Base-by-base conservation (phyloP, 1,140 invertebrate genomes). In the Calliphora vicina region DNA sequence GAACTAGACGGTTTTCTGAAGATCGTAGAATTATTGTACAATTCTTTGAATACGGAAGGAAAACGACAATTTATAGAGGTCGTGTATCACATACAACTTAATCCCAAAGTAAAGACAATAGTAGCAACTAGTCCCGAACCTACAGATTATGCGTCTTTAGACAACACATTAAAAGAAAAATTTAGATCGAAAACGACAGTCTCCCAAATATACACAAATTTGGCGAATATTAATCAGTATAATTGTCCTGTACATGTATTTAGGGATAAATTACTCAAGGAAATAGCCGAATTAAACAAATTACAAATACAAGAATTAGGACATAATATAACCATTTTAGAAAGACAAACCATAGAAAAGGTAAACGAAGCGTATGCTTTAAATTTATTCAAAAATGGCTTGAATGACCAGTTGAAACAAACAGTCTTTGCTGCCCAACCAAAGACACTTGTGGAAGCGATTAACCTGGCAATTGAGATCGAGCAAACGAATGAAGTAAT, bases 11-110 rank as follows among this genome's bases (percentile, higher is more conserved):
- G 20, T 20, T 67, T 67, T 23, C 23, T 67, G 10, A 67, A 67
- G 10, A 67, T 67, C 4, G 45, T 23, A 67, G 57, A 67, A 23
- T 23, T 67, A 20, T 23, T 67, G 6, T 23, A 67, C 10, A 67
- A 67, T 67, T 67, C 57, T 23, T 10, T 67, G 10, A 20, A 9
- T 67, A 23, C 57, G 23, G 57, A 23, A 9, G 57, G 57, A 8
- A 67, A 67, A 67, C 57, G 57, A 67, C 17, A 67, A 67, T 67
- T 67, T 17, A 67, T 67, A 67, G 57, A 67, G 10, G 57, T 67
- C 4, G 57, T 67, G 6, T 67, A 20, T 17, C 57, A 67, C 57
- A 67, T 67, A 67, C 20, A 67, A 67, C 17, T 67, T 20, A 20
- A 20, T 17, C 57, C 57, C 6, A 23, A 67, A n/a, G 57, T 67